Conservation (phyloP, 1,140 invertebrate genomes). For the Uloborus diversus region DNA sequence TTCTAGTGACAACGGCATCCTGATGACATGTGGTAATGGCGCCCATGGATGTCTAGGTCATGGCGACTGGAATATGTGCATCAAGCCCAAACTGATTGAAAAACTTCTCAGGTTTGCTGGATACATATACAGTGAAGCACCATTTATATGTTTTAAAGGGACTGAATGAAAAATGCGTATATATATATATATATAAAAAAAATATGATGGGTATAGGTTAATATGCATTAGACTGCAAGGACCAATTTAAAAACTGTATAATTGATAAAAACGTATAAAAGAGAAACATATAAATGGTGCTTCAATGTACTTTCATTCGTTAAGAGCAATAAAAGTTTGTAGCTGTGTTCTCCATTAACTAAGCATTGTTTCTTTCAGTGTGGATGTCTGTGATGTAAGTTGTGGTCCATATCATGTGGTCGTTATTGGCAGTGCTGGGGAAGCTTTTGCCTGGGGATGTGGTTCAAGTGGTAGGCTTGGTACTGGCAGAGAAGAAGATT, state of each 20-base stretch:
- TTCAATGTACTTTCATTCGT: not conserved
- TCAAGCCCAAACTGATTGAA: conserved; percentile 74
- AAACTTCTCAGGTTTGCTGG: conserved; percentile 65
- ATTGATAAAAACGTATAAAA: too few relatives aligned
- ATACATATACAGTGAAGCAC: not conserved
- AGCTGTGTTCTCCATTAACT: not conserved
- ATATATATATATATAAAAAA: too few relatives aligned
- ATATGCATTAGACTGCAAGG: too few relatives aligned
- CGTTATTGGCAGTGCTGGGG: conserved; percentile 71
- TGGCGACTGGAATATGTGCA: conserved; percentile 71
- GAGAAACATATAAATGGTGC: too few relatives aligned
- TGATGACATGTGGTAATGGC: conserved; percentile 78
- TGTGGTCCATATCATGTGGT: conserved; percentile 76
- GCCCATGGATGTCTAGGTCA: conserved; percentile 75
- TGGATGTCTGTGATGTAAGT: conserved; percentile 73
- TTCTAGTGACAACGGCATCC: conserved; percentile 75
- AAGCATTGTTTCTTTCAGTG: conserved; percentile 63
- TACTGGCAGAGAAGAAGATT: conserved; percentile 71
- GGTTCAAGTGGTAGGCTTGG: conserved; percentile 74
- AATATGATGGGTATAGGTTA: too few relatives aligned
- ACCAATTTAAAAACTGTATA: too few relatives aligned
- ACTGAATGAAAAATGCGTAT: too few relatives aligned
- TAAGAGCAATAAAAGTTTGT: not conserved
- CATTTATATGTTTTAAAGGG: not conserved
- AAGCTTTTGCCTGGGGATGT: conserved; percentile 77